phyloP scores from a whole-genome alignment of 2,113 vertebrate species.

The Steatornis caripensis region DNA sequence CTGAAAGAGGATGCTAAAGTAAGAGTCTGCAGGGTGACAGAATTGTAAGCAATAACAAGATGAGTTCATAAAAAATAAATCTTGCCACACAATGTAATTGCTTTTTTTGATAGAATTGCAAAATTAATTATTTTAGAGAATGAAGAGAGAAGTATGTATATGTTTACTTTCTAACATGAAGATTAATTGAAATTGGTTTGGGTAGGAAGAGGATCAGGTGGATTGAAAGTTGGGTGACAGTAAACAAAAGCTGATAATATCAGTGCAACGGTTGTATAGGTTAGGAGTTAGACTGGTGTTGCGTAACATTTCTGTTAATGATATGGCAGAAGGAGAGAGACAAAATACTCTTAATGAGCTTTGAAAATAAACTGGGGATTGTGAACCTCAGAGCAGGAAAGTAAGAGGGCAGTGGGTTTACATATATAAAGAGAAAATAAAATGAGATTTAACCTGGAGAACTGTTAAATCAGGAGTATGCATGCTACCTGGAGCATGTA shows the following conservation, averaged over 20 bases:
- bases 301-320: neutral
- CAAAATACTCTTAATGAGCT: neutral
- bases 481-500: neutral
- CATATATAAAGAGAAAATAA: neutral
- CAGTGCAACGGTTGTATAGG: neutral
- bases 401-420: neutral
- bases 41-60: neutral
- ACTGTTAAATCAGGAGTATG: neutral
- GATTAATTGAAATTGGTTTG: neutral
- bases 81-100: neutral
- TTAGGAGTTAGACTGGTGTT: neutral
- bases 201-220: neutral
- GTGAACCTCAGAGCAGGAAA: neutral
- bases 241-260: neutral
- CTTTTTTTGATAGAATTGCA: slow-evolving; percentile 8
- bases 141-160: neutral
- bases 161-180: slow-evolving; percentile 1
- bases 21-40: neutral
- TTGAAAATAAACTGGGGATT: slow-evolving; percentile 20
- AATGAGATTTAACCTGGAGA: neutral
- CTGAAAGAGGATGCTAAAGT: neutral
- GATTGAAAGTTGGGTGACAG: neutral
- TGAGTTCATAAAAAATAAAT: slow-evolving; percentile 8
- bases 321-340: neutral
- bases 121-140: slow-evolving; percentile 25